These are phyloP conservation scores for Parazoanthus atlanticus DNA, from an alignment of 92 coral and sea anemone genomes.

Conservation along the genomic window DNA sequence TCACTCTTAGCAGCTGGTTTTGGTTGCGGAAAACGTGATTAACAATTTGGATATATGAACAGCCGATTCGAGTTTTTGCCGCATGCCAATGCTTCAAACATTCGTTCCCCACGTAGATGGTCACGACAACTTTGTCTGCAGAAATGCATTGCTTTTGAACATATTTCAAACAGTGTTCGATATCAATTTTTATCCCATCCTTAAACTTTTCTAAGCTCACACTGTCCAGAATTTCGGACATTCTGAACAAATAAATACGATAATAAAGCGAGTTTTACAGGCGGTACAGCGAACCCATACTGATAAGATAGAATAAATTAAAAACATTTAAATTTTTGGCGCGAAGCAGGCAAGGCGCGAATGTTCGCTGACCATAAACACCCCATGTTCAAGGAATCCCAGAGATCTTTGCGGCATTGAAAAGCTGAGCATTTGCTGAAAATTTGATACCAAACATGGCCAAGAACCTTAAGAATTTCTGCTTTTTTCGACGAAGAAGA, in stretches of 20 bases:
- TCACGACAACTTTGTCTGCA: conserved; percentile 36
- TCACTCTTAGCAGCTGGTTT: conserved; percentile 42
- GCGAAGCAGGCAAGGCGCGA: conserved; percentile 33
- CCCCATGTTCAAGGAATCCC: conserved; percentile 43
- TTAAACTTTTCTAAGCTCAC: conserved; percentile 26
- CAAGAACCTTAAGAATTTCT: conserved; percentile 10
- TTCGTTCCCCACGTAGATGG: conserved; percentile 44
- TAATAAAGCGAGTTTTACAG: background rate
- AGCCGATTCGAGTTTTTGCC: conserved; percentile 22
- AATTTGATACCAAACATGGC: conserved; percentile 61
- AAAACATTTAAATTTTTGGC: conserved; percentile 27
- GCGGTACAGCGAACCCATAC: background rate
- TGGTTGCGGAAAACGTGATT: conserved; percentile 35
- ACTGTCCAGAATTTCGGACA: conserved; percentile 43
- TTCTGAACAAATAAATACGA: conserved; percentile 8
- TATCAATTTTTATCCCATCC: conserved; percentile 35
- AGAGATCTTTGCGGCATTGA: conserved; percentile 32
- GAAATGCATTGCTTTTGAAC: conserved; percentile 48
- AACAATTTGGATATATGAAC: conserved; percentile 44
- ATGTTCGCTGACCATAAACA: conserved; percentile 41
- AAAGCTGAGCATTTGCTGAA: conserved; percentile 25
- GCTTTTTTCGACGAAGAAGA: conserved; percentile 45
- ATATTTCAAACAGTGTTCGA: conserved; percentile 39
- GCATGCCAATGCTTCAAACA: conserved; percentile 40
- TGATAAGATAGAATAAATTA: conserved; percentile 2